Evolutionary conservation across 1,140 invertebrate genomes (phyloP).

Genomic region (Solenopsis invicta): DNA sequence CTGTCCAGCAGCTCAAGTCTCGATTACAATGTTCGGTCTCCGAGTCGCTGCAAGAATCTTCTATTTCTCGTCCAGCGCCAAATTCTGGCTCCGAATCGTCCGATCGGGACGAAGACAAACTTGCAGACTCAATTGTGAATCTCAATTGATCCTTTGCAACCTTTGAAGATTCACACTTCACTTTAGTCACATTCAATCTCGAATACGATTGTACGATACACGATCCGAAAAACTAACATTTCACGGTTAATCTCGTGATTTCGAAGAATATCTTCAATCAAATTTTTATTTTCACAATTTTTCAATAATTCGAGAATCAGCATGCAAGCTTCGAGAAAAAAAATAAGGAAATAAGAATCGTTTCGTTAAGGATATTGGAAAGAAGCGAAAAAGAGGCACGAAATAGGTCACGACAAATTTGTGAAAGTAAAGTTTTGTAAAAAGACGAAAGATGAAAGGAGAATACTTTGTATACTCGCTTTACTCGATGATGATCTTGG

Average conservation of each 20-base stretch:
- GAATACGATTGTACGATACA: background rate
- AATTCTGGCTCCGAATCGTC: slow-evolving; percentile 82
- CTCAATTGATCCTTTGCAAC: slow-evolving; percentile 26
- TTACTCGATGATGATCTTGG: background rate
- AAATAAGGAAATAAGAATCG: no score
- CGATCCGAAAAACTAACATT: background rate
- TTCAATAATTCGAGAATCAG: background rate
- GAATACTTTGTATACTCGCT: no score
- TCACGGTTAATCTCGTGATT: background rate
- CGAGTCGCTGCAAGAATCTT: slow-evolving; percentile 79
- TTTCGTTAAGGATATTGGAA: background rate
- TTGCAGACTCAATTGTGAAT: slow-evolving; percentile 86
- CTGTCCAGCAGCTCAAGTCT: slow-evolving; percentile 73
- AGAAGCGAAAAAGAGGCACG: background rate
- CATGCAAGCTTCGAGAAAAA: background rate
- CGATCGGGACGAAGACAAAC: slow-evolving; percentile 83
- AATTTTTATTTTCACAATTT: background rate
- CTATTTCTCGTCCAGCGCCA: slow-evolving; percentile 62
- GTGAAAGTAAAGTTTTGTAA: slow-evolving; percentile 1
- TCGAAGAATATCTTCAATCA: background rate
- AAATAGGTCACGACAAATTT: background rate
- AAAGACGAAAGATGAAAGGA: background rate
- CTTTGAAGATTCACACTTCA: slow-evolving; percentile 9
- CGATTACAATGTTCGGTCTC: slow-evolving; percentile 76
- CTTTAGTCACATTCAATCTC: background rate